A percentile compares a stretch with the other conserved stretches of the same genome.
Conservation (phyloP, 2,888 invertebrate species). For the Conomelus anceps region DNA sequence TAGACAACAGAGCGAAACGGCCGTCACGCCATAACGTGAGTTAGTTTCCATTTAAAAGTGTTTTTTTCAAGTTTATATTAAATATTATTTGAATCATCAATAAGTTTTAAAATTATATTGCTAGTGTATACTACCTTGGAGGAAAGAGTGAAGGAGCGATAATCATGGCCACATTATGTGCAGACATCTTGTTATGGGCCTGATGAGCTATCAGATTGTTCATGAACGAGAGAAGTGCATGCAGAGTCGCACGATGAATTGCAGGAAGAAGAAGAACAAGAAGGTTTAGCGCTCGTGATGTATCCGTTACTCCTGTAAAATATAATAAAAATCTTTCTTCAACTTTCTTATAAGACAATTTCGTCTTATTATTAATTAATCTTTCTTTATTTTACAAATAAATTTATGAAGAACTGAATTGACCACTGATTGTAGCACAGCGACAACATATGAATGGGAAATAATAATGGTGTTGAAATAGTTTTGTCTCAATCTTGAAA, state of each 20-base stretch:
- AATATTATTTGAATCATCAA: too few species aligned
- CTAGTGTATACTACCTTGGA: conserved; percentile 51
- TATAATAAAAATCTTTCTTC: not conserved
- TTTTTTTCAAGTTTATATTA: too few species aligned
- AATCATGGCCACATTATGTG: conserved; percentile 89
- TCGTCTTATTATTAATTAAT: too few species aligned
- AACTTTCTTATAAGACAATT: not conserved
- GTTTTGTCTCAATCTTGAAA: too few species aligned
- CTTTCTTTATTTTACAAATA: too few species aligned
- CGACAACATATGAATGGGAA: too few species aligned
- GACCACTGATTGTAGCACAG: too few species aligned
- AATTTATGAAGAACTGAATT: too few species aligned
- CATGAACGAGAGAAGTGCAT: conserved; percentile 71
- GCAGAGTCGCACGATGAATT: conserved; percentile 75
- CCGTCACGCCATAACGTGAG: too few species aligned
- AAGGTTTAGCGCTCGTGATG: conserved; percentile 57
- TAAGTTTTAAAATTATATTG: not conserved
- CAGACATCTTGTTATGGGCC: conserved; percentile 77
- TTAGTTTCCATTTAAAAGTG: too few species aligned
- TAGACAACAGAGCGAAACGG: too few species aligned
- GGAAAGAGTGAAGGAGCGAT: conserved; percentile 91
- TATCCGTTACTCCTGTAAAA: conserved; percentile 54
- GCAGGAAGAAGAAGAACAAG: conserved; percentile 75
- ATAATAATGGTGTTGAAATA: too few species aligned
- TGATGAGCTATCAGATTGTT: conserved; percentile 63